Evolutionary conservation across 1,140 invertebrate genomes (phyloP).

Genomic region (Trachymyrmex septentrionalis): DNA sequence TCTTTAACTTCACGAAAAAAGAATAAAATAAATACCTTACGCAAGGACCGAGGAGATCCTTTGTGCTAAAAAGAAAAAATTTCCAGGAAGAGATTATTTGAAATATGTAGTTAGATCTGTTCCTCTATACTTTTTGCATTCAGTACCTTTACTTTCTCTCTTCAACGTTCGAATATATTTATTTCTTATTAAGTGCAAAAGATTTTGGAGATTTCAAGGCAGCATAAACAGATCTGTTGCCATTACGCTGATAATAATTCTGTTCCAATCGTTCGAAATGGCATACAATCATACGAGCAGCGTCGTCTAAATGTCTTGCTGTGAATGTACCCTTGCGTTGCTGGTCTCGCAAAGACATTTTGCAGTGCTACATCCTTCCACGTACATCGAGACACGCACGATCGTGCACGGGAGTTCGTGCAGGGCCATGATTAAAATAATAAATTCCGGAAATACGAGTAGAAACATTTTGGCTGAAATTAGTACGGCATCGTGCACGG

Average conservation of each 20-base stretch:
- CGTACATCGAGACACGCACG: constrained; percentile 6
- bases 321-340: constrained; percentile 18
- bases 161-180: too few species aligned
- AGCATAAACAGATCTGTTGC: too few species aligned
- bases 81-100: background rate
- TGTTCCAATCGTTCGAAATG: background rate
- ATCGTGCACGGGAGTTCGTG: background rate
- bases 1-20: background rate
- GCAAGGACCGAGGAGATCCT: background rate
- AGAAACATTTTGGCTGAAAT: constrained; percentile 72
- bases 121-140: too few species aligned
- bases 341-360: constrained; percentile 60
- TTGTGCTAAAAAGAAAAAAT: background rate
- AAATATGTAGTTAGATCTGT: background rate
- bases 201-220: too few species aligned
- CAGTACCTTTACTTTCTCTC: too few species aligned
- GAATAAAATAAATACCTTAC: background rate
- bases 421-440: constrained; percentile 79
- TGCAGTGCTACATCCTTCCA: constrained; percentile 55
- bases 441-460: constrained; percentile 72
- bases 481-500: constrained; percentile 56
- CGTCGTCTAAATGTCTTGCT: background rate
- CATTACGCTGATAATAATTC: background rate
- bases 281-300: background rate
- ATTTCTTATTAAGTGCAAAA: too few species aligned